phyloP scores from a whole-genome alignment of 2,797 vertebrate genomes.

The Trachurus trachurus region DNA sequence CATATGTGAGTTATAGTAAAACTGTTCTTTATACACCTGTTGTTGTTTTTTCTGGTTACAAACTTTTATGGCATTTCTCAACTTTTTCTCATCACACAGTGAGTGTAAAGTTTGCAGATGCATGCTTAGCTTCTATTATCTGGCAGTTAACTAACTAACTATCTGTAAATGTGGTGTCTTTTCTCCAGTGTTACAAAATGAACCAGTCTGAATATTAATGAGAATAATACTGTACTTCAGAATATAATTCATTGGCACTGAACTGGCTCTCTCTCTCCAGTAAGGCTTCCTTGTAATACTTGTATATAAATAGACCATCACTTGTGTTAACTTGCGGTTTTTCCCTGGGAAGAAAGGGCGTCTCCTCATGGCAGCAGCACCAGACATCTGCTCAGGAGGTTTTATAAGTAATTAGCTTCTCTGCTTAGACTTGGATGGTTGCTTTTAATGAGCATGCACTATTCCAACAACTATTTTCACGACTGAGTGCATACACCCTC shows the following conservation, averaged over 20 bases:
- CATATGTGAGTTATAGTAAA: too few relatives aligned
- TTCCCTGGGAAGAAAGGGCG: slow-evolving; percentile 47
- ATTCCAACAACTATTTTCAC: slow-evolving; percentile 73
- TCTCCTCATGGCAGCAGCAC: slow-evolving; percentile 50
- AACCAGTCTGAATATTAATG: not conserved
- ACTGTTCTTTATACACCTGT: not conserved
- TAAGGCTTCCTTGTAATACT: slow-evolving; percentile 2
- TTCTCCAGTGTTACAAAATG: not conserved
- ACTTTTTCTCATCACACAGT: too few relatives aligned
- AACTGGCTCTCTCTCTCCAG: slow-evolving; percentile 4
- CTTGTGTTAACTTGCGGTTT: slow-evolving; percentile 49
- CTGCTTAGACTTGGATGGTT: slow-evolving; percentile 70
- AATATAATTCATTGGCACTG: slow-evolving; percentile 2
- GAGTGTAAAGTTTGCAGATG: too few relatives aligned
- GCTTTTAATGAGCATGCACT: slow-evolving; percentile 73
- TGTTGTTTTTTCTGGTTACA: not conserved
- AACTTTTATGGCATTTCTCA: too few relatives aligned
- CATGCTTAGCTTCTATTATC: too few relatives aligned
- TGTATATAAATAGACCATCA: slow-evolving; percentile 33
- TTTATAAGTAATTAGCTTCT: slow-evolving; percentile 77
- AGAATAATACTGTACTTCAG: not conserved
- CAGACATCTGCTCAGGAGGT: slow-evolving; percentile 75
- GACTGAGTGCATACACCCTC: slow-evolving; percentile 57
- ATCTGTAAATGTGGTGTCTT: too few relatives aligned
- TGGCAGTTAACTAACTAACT: too few relatives aligned